Evolutionary conservation across 1,140 invertebrate species (phyloP), one percentile per base, ranked within the genome.

Genomic region (Drosophila kohkoa): DNA sequence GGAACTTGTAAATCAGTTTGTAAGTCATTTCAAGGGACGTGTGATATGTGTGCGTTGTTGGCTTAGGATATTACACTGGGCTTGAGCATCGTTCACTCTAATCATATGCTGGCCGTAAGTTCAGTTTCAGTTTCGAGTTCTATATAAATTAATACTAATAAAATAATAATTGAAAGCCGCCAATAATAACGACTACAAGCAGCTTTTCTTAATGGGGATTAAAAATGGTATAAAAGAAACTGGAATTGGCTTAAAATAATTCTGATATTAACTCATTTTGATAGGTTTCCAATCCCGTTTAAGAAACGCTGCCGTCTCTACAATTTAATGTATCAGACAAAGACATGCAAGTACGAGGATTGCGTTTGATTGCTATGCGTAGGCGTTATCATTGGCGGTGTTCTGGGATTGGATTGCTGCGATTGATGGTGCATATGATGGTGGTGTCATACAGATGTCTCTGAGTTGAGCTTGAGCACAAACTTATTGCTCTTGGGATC

Each of bases 401-500:
- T 78, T 25, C 73, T 58, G 3, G 30, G 45, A 10, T 63, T 71
- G 32, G 59, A 64, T 45, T 62, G 55, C 8, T 58, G 38, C n/a
- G 38, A 11, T 20, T 57, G 52, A 28, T 67, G 49, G 13, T 66
- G 51, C 2, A 38, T 43, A 11, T 81, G 70, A 13, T 81, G 77
- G 41, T 90, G 82, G 62, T 92, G 91, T 96, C 96, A 99, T 91
- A 99, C 98, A 46, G 98, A 99, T 6, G 98, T 99, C 93, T 99
- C 98, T 0, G 98, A 99, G 92, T 98, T 99, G 1, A 99, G 93
- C 87, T 98, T 94, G 52, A 99, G 93, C 38, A 99, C 96, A 95
- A 99, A 99, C 82, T 98, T 97, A 93, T 99, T 99, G 73, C 96
- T 97, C 92, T 98, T 87, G 0, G 98, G 97, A 94, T 99, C 97